Conservation (phyloP, 2,888 invertebrate genomes). For the Pachydiplax longipennis region DNA sequence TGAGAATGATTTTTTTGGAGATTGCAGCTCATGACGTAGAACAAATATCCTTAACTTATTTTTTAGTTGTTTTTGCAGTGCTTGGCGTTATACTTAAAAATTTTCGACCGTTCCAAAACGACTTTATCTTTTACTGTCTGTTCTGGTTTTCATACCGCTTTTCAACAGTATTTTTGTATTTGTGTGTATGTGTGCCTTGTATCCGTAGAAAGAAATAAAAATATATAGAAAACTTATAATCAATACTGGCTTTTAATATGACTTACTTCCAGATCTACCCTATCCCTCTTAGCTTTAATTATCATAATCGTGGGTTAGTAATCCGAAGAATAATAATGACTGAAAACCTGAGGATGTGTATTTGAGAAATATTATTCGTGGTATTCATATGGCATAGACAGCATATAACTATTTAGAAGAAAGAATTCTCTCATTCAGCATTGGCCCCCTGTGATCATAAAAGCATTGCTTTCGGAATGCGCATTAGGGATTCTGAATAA, state of each 20-base stretch:
- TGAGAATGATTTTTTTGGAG: neutral
- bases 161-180: conserved; percentile 50
- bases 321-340: too few relatives aligned
- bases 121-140: neutral
- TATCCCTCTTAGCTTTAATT: neutral
- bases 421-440: too few relatives aligned
- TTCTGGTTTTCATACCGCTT: conserved; percentile 46
- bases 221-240: conserved; percentile 48
- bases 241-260: neutral
- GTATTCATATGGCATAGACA: too few relatives aligned
- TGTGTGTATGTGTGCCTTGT: conserved; percentile 51
- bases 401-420: too few relatives aligned
- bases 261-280: neutral
- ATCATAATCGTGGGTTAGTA: too few relatives aligned
- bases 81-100: neutral
- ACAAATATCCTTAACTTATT: neutral
- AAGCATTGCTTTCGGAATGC: too few relatives aligned
- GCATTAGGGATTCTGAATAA: too few relatives aligned
- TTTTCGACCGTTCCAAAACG: neutral
- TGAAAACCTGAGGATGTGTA: too few relatives aligned
- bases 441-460: too few relatives aligned
- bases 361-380: too few relatives aligned
- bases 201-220: conserved; percentile 49
- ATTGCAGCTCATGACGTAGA: neutral
- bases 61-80: neutral